Evolutionary conservation across 2,888 invertebrate species (phyloP).

Genomic region (Choreutis nemorana): DNA sequence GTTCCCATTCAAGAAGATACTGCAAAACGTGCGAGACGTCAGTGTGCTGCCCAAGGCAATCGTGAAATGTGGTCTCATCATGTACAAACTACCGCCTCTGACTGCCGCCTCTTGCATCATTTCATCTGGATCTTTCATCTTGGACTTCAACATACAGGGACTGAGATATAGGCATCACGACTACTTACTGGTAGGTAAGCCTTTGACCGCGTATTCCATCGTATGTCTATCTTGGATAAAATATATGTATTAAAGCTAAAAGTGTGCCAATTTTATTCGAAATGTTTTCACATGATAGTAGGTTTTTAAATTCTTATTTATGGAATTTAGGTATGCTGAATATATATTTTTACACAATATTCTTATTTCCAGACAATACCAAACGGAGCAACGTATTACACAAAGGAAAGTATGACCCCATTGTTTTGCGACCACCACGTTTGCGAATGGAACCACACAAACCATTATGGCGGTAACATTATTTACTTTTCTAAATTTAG

Average conservation of each 20-base stretch:
- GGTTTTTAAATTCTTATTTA: background rate
- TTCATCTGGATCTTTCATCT: slow-evolving; percentile 51
- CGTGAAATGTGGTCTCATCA: slow-evolving; percentile 51
- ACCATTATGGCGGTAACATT: slow-evolving; percentile 45
- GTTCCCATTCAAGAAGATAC: slow-evolving; percentile 49
- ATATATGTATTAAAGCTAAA: background rate
- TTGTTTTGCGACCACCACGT: slow-evolving; percentile 50
- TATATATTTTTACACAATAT: no score
- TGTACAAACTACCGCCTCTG: slow-evolving; percentile 55
- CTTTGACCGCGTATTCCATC: slow-evolving; percentile 1
- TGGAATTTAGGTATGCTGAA: no score
- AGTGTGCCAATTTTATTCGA: background rate
- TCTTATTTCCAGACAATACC: slow-evolving; percentile 41
- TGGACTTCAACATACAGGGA: slow-evolving; percentile 57
- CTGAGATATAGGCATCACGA: slow-evolving; percentile 50
- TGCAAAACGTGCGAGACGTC: slow-evolving; percentile 41
- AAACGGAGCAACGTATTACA: slow-evolving; percentile 47
- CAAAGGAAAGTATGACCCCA: slow-evolving; percentile 39
- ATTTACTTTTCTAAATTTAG: no score
- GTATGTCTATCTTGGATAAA: slow-evolving; percentile 1
- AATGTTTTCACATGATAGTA: background rate
- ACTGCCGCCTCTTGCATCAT: slow-evolving; percentile 51
- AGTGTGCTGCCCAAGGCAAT: slow-evolving; percentile 43
- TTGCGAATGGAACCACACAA: slow-evolving; percentile 57
- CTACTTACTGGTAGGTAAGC: slow-evolving; percentile 33